Base-by-base conservation (phyloP, 2,888 invertebrate species). In the Drosophila lacicola region DNA sequence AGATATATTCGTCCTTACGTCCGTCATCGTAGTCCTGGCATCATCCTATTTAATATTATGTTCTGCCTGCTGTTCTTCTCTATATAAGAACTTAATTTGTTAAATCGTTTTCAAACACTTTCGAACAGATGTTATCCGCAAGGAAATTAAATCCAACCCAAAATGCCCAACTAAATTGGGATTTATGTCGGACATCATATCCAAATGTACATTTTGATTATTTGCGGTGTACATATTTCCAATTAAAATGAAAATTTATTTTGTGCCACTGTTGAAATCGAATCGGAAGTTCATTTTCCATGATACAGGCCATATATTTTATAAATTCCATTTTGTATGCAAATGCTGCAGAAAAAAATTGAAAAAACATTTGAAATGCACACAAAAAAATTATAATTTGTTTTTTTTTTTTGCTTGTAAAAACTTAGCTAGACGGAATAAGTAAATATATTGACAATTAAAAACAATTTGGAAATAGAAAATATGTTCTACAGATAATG, bases 91-190 rank as follows among this genome's bases (percentile, higher is more conserved):
- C 74, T 78, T 78, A 83, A 86, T 83, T 83, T 85, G 76, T 66
- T 78, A 68, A 76, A 82, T 76, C 74, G 55, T 73, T 67, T 77
- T 54, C 70, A 81, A 78, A 74, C 78, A 72, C 75, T 74, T 70
- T 76, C 56, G 2, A 78, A 79, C 80, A 82, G 83, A 85, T 85
- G 80, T 80, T 83, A 83, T 85, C 83, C 78, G 73, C 51, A 54
- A 80, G 80, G 80, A 84, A 84, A 78, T 84, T 75, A 77, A 77
- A 72, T 77, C 21, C 1, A 49, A 49, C 37, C 42, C 29, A 45
- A 62, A 66, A 60, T 67, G 37, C 34, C 46, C 13, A 60, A 34
- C 46, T 37, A 49, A 42, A 36, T 67, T 44, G 37, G 56, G 67
- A 71, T 72, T 66, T 57, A 63, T 63, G 34, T 51, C 49, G 45